Base-by-base conservation (phyloP, 2,888 invertebrate genomes). In the Trichopria drosophilae region DNA sequence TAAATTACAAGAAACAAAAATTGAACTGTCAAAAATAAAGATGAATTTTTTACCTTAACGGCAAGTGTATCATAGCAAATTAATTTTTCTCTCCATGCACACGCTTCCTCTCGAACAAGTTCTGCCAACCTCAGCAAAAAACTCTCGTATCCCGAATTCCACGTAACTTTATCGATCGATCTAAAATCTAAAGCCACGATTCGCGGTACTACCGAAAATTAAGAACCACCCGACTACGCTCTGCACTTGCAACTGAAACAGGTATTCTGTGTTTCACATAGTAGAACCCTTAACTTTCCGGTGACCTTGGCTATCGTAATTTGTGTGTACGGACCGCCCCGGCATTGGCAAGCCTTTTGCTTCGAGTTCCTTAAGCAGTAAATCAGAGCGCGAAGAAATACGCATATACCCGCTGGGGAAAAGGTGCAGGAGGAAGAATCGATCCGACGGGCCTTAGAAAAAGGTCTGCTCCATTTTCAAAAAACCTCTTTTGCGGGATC, bases 251-350 rank as follows among this genome's bases (percentile, higher is more conserved):
- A 69, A 74, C 73, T 74, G 73, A 73, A 51, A 53, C 66, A 66
- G 67, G 64, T 66, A 65, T 57, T 58, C 37, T 43, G 40, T 55
- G 48, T 56, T 49, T 43, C 45, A 16, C 29, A 28, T 9, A 7
- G 42, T 40, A 47, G 51, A 63, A 61, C 59, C 65, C 64, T 61
- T 61, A 50, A 55, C 49, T 43, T 18, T 10, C 37, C 41, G 57
- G 37, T 47, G 66, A 59, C 73, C 75, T 72, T 71, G 73, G 64
- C 68, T 66, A 60, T 65, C 62, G 64, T 57, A 73, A 73, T 73
- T 73, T 72, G 60, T 62, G 60, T 63, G 57, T 61, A 9, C 10
- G 34, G 44, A 46, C 63, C 32, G 50, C 31, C 46, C 45, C 49
- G 31, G 23, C 57, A 59, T 57, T 51, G 60, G 55, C 60, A 61